These are phyloP conservation scores for Rotaria magnacalcarata DNA, from an alignment of 2,888 invertebrate genomes.

Conservation along the genomic window DNA sequence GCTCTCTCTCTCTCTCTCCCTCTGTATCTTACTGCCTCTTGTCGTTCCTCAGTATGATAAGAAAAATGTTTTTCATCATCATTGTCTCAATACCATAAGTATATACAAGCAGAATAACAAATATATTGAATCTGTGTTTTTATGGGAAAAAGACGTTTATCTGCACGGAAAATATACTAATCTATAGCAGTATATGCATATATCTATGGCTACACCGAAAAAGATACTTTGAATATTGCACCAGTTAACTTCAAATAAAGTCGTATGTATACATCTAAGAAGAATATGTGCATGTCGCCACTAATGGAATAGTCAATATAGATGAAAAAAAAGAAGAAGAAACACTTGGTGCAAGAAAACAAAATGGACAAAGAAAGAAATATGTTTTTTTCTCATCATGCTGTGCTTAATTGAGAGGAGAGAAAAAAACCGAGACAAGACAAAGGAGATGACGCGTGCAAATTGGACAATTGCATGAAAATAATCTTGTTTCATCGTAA, in stretches of 20 bases:
- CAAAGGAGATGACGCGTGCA: conserved; percentile 27
- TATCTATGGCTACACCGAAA: not conserved
- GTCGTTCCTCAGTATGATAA: too few relatives aligned
- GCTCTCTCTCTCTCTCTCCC: not conserved
- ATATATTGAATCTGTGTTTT: conserved; percentile 26
- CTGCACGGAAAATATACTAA: not conserved
- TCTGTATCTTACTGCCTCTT: not conserved
- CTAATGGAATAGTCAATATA: conserved; percentile 29
- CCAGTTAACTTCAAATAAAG: not conserved
- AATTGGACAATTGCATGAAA: conserved; percentile 33
- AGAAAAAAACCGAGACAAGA: not conserved
- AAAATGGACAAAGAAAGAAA: not conserved
- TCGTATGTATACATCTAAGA: not conserved
- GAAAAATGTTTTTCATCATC: not conserved
- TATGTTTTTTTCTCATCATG: not conserved
- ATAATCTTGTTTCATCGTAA: not conserved
- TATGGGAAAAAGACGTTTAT: not conserved
- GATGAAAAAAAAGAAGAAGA: not conserved
- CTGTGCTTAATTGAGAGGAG: not conserved
- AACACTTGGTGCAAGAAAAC: conserved; percentile 5
- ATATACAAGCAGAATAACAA: not conserved
- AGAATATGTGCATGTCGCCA: not conserved
- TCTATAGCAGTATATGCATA: not conserved
- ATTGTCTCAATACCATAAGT: not conserved
- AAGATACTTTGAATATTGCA: not conserved